Conservation (phyloP, 2,888 invertebrate genomes). For the Polydesmus complanatus region DNA sequence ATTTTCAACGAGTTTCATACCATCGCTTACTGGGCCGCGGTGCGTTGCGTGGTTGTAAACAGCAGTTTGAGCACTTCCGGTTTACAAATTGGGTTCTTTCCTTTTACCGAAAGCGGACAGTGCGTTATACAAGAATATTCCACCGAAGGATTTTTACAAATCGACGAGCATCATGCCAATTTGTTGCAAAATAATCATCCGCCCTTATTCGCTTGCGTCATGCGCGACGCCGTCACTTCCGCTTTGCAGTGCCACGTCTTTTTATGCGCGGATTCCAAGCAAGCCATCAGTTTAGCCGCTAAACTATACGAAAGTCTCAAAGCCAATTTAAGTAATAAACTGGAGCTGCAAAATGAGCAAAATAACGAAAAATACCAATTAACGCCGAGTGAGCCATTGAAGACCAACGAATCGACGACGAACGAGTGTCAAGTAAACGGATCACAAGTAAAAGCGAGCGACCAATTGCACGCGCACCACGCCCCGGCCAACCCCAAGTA, state of each 20-base stretch:
- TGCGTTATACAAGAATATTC: slow-evolving; percentile 31
- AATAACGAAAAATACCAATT: too few species aligned
- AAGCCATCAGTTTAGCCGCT: slow-evolving; percentile 80
- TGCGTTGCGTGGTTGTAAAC: slow-evolving; percentile 1
- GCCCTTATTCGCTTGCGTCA: slow-evolving; percentile 77
- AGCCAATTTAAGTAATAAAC: neutral
- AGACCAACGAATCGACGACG: too few species aligned
- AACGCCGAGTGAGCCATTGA: neutral
- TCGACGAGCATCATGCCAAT: slow-evolving; percentile 9
- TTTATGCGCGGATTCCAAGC: slow-evolving; percentile 75
- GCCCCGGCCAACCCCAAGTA: too few species aligned
- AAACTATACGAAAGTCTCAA: slow-evolving; percentile 69
- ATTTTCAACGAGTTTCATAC: slow-evolving; percentile 66
- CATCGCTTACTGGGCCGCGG: slow-evolving; percentile 82
- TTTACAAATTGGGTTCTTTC: slow-evolving; percentile 51
- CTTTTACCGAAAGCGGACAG: slow-evolving; percentile 38
- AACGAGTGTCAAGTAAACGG: too few species aligned
- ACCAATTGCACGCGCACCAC: too few species aligned
- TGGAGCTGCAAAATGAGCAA: neutral
- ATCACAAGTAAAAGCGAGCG: too few species aligned
- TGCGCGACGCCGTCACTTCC: slow-evolving; percentile 55
- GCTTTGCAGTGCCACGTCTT: slow-evolving; percentile 81
- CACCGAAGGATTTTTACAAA: slow-evolving; percentile 17
- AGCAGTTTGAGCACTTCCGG: neutral
- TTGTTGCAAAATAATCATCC: slow-evolving; percentile 41